Evolutionary conservation across 2,797 vertebrate species (phyloP).

Genomic region (Tapera naevia): DNA sequence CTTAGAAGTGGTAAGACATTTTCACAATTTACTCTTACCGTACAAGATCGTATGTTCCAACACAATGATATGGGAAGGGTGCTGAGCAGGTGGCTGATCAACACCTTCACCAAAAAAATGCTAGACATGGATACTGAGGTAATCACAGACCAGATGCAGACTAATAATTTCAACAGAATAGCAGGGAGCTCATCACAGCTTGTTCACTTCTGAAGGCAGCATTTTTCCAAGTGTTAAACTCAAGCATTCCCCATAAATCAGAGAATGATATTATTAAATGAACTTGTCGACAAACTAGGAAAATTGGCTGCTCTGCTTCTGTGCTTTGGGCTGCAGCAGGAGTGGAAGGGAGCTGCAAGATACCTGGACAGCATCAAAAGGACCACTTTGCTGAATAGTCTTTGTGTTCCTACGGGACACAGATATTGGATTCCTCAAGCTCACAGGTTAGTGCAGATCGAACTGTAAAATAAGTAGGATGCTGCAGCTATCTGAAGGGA

Average conservation of each 20-base stretch:
- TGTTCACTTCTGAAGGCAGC: not conserved
- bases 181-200: not conserved
- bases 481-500: not conserved
- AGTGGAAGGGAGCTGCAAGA: not conserved
- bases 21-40: not conserved
- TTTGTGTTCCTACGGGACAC: not conserved
- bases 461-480: not conserved
- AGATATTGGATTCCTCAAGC: accelerated
- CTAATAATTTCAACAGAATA: not conserved
- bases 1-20: not conserved
- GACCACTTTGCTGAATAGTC: not conserved
- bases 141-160: not conserved
- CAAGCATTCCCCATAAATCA: not conserved
- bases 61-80: not conserved
- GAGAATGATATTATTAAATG: not conserved
- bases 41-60: not conserved
- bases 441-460: not conserved
- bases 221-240: not conserved
- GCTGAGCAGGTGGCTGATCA: not conserved
- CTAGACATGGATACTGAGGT: not conserved
- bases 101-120: not conserved
- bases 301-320: not conserved
- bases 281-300: not conserved
- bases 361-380: not conserved
- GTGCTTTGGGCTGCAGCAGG: not conserved